phyloP scores from a whole-genome alignment of 2,797 vertebrate genomes.

The Pteronotus mesoamericanus region DNA sequence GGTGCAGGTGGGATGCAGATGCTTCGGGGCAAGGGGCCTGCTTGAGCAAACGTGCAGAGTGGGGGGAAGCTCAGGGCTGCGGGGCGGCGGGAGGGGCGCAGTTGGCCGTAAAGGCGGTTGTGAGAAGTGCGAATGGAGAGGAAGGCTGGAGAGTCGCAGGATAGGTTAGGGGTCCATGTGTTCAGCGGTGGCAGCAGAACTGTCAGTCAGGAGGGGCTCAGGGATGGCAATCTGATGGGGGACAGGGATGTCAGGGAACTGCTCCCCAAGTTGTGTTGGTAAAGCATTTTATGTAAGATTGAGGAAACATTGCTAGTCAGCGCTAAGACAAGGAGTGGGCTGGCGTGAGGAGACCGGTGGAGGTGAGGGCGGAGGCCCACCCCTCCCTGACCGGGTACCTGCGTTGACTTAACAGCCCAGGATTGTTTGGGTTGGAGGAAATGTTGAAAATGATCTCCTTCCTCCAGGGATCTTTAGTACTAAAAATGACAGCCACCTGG shows the following conservation, averaged over 20 bases:
- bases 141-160: background rate
- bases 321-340: background rate
- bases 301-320: background rate
- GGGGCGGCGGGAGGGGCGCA: background rate
- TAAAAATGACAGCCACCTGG: background rate
- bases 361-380: no score
- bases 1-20: fast-evolving
- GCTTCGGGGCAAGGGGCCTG: background rate
- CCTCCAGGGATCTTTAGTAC: background rate
- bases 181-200: background rate
- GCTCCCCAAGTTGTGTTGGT: background rate
- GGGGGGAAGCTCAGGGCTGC: background rate
- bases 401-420: background rate
- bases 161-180: background rate
- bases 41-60: background rate
- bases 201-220: background rate
- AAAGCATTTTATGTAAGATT: background rate
- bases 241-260: background rate
- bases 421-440: background rate
- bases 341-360: background rate
- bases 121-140: background rate
- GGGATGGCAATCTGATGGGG: background rate
- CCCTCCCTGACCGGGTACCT: no score
- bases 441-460: background rate
- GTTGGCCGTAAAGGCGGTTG: background rate